Percentiles rank a stretch among this genome's conserved stretches.
These are phyloP conservation scores for Graptemys geographica DNA, from an alignment of 2,797 vertebrate species.

Conservation along the genomic window DNA sequence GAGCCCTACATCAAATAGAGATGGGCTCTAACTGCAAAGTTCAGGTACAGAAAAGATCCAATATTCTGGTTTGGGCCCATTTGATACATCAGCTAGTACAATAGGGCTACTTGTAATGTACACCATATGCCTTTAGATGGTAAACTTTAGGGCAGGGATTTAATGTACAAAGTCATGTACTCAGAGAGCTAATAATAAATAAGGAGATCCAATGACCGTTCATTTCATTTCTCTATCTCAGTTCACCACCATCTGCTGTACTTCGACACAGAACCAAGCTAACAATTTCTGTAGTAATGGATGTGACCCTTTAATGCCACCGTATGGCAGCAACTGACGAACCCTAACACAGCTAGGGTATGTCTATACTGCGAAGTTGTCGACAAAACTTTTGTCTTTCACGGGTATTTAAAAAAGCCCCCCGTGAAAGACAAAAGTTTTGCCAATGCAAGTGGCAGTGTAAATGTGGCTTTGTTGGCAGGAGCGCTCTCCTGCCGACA, in stretches of 20 bases:
- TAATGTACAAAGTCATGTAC: not conserved
- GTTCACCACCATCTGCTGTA: not conserved
- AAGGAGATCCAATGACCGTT: not conserved
- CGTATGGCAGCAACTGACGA: slow-evolving; percentile 46
- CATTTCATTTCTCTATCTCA: not conserved
- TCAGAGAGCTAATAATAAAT: not conserved
- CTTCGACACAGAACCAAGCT: not conserved
- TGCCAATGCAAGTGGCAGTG: too few species aligned
- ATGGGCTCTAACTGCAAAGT: not conserved
- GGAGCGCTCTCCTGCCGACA: too few species aligned
- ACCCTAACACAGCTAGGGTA: slow-evolving; percentile 16
- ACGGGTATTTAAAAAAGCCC: too few species aligned
- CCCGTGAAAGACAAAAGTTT: too few species aligned
- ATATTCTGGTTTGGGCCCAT: not conserved
- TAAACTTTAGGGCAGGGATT: not conserved
- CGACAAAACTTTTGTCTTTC: too few species aligned
- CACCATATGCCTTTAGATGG: not conserved
- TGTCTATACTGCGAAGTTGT: too few species aligned
- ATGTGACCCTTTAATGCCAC: slow-evolving; percentile 4
- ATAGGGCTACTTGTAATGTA: not conserved
- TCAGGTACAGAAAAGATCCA: not conserved
- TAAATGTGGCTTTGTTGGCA: too few species aligned
- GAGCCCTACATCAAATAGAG: not conserved
- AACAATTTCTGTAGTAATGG: rapidly evolving
- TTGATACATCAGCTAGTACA: not conserved